Percentiles rank a stretch among this genome's conserved stretches.
phyloP scores from a whole-genome alignment of 2,113 vertebrate genomes.

The Pelobates fuscus region DNA sequence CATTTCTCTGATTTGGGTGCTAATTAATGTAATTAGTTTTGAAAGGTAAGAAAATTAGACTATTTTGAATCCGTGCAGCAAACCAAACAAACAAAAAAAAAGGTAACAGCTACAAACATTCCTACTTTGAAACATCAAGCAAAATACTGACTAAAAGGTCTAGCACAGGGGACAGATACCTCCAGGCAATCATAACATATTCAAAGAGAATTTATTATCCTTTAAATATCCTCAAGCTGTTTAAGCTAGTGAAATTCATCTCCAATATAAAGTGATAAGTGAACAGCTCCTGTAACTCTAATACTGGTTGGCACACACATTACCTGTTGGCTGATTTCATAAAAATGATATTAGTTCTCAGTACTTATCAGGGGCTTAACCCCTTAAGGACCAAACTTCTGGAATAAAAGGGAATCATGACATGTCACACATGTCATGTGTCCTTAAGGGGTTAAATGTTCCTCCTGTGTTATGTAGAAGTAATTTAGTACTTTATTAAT shows the following conservation, averaged over 20 bases:
- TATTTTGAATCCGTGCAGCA: not conserved
- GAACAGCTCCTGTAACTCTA: not conserved
- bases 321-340: not conserved
- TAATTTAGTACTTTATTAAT: not conserved
- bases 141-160: not conserved
- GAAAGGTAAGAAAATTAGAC: not conserved
- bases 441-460: not conserved
- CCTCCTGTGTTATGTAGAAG: not conserved
- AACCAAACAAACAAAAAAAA: not conserved
- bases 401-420: no score
- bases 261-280: not conserved
- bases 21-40: not conserved
- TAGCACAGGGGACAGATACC: not conserved
- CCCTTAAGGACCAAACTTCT: no score
- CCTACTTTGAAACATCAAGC: not conserved
- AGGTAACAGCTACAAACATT: not conserved
- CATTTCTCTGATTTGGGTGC: not conserved
- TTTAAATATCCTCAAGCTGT: not conserved
- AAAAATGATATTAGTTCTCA: not conserved
- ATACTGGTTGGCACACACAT: not conserved
- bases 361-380: no score
- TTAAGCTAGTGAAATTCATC: not conserved
- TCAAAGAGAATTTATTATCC: conserved; percentile 8
- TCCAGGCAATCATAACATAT: not conserved
- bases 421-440: no score